Percentiles rank a stretch among this genome's conserved stretches.
phyloP scores from a whole-genome alignment of 2,888 invertebrate species.

The Timema cristinae region DNA sequence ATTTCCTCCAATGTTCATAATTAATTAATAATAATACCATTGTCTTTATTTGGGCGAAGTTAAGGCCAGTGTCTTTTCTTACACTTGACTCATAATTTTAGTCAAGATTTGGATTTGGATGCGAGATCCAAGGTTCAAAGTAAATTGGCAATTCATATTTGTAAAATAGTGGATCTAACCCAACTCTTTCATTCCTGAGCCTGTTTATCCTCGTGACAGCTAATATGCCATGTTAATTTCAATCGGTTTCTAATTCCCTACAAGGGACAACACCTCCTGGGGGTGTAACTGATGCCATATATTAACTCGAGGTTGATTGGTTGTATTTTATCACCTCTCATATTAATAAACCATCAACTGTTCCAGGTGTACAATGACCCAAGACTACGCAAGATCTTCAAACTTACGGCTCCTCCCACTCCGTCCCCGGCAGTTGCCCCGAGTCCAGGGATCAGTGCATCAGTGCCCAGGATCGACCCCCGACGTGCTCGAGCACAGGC shows the following conservation, averaged over 20 bases:
- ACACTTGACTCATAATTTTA: no score
- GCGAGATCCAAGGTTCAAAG: no score
- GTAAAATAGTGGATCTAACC: no score
- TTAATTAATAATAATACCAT: neutral
- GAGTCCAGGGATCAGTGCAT: slow-evolving; percentile 26
- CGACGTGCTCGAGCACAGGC: slow-evolving; percentile 14
- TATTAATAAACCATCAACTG: neutral
- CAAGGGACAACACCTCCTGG: no score
- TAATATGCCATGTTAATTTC: no score
- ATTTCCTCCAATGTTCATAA: neutral
- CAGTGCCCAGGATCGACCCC: neutral
- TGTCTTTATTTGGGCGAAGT: no score
- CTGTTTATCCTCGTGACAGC: neutral
- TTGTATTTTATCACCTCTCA: neutral
- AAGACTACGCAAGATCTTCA: slow-evolving; percentile 68
- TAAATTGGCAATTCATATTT: no score
- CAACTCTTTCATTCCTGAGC: no score
- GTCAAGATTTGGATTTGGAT: no score
- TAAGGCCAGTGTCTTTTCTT: no score
- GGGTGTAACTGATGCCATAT: no score
- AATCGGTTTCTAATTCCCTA: no score
- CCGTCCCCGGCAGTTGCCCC: slow-evolving; percentile 54
- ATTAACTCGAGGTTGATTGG: neutral
- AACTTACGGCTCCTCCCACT: slow-evolving; percentile 58
- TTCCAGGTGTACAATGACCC: slow-evolving; percentile 61